Evolutionary conservation across 1,140 invertebrate genomes (phyloP), one percentile per base, ranked within the genome.

Genomic region (Drusus annulatus): DNA sequence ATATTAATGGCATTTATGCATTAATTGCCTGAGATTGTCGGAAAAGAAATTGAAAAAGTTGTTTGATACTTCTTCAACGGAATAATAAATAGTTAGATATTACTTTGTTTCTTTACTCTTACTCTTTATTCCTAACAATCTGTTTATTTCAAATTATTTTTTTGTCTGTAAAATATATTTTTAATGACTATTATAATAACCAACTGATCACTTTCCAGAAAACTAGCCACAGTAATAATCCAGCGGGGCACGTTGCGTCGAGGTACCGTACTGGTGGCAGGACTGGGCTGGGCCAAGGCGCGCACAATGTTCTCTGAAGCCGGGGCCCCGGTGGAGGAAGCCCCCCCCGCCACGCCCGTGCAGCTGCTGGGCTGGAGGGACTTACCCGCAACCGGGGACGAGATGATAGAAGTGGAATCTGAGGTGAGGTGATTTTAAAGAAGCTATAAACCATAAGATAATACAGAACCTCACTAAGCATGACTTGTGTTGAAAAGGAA

Each of bases 341-440:
- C 95, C 0, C 88, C 91, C 10, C 96, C 98, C 0, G 93, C 95
- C 0, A 94, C 93, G 5, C 96, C 98, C 0, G 96, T 96, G 4
- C 94, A 97, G 87, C 93, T 99, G 25, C 91, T 96, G 51, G 97
- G 97, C 16, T 99, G 97, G 97, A 91, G 92, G 82, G 93, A 95
- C 51, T 86, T 99, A 76, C 98, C 98, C 0, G 86, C 92, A 17
- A 95, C 97, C 62, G 98, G 98, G 0, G 96, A 98, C 84, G 88
- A 93, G 78, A 93, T 98, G 54, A 86, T 98, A 7, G 93, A 99
- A 91, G 96, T 98, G 4, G 90, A 93, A 65, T 91, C 89, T 23
- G 96, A 98, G 89, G 91, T 91, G 80, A 82, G 51, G 0, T n/a
- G n/a, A 16, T 10, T n/a, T n/a, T n/a, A n/a, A n/a, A n/a, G n/a